Conservation (phyloP, 2,113 vertebrate species). For the Macquaria ambigua region DNA sequence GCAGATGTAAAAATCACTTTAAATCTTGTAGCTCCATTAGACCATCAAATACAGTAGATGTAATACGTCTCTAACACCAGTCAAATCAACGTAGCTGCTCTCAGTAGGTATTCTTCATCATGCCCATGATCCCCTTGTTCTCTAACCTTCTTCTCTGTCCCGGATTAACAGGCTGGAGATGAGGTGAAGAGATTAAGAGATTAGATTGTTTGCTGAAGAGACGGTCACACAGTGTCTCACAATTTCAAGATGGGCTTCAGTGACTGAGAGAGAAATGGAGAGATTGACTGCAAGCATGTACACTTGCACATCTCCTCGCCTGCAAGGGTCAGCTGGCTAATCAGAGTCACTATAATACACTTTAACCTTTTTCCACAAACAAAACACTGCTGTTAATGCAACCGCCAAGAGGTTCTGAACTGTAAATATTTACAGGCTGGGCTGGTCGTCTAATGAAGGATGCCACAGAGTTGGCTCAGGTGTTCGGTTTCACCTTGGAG, state of each 20-base stretch:
- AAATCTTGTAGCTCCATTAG: neutral
- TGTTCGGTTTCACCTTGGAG: conserved; percentile 62
- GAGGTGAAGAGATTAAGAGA: conserved; percentile 59
- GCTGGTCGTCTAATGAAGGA: conserved; percentile 64
- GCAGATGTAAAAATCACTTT: conserved; percentile 2
- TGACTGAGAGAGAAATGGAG: conserved; percentile 19
- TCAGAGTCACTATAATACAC: neutral
- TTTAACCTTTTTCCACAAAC: neutral
- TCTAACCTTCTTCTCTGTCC: conserved; percentile 31
- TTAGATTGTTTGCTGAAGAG: conserved; percentile 61
- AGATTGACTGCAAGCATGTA: neutral
- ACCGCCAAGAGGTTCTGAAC: conserved; percentile 48
- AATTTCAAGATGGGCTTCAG: conserved; percentile 23
- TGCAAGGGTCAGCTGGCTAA: conserved; percentile 12
- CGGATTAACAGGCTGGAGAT: conserved; percentile 60
- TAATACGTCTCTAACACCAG: neutral
- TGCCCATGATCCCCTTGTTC: neutral
- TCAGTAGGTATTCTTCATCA: conserved; percentile 9
- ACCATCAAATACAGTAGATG: neutral
- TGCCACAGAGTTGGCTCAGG: conserved; percentile 44
- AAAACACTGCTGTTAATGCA: conserved; percentile 26
- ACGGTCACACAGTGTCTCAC: conserved; percentile 26
- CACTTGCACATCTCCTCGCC: conserved; percentile 8
- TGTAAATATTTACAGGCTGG: conserved; percentile 71
- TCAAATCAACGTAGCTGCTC: neutral